Base-by-base conservation (phyloP, 2,113 vertebrate species). In the Himantopus leucocephalus region DNA sequence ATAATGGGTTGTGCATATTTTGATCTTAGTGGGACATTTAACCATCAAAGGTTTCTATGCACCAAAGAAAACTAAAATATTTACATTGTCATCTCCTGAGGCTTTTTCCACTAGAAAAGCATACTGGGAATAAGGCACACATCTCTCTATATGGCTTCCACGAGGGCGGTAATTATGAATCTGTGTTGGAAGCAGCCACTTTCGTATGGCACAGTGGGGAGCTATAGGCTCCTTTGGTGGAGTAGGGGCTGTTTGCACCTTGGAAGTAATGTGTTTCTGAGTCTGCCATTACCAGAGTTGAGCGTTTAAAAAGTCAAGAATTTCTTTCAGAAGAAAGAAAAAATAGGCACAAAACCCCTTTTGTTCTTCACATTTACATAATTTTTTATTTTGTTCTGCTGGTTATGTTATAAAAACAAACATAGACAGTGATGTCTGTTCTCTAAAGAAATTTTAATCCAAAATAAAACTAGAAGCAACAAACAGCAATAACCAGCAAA, bases 311-410 rank as follows among this genome's bases (percentile, higher is more conserved):
- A 88, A 70, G 43, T 3, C 14, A 45, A 83, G 20, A 9, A 34
- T 58, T 95, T 67, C 6, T 68, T 56, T 59, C 9, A 43, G 68
- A 59, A 63, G 23, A 34, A 64, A 47, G 18, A 24, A 47, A 74
- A 26, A 8, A 32, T 14, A 62, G 64, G 22, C 15, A 59, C 17
- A 29, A 64, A 21, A 2, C 0, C 0, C 2, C 4, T 26, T 82
- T 68, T 8, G 6, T 12, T 77, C n/a, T 88, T 90, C 21, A 24
- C 24, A 21, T 88, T 94, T 53, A 34, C 7, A 14, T 93, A 66
- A 24, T 2, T 83, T 72, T 80, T 68, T 56, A 8, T 73, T 78
- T 84, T 75, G 14, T 71, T 88, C 11, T 21, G 3, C 32, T 76
- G 14, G 3, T 85, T 89, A 52, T 81, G 23, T 77, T 55, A 63